Conservation (phyloP, 64 coral and sea anemone genomes). For the Actinia tenebrosa region DNA sequence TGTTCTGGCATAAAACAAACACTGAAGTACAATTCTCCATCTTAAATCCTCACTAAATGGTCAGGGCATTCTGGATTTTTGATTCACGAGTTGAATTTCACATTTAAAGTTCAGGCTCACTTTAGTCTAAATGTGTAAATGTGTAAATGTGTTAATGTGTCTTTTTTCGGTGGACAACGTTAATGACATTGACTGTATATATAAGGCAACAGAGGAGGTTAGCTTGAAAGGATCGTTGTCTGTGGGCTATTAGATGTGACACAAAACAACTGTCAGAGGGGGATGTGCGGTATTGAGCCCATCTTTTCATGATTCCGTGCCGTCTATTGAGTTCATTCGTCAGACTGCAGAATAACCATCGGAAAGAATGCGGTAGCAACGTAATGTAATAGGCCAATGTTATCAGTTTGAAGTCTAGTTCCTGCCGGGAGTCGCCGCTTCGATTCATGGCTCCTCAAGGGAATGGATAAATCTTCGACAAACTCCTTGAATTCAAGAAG, state of each 20-base stretch:
- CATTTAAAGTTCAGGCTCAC: too few relatives aligned
- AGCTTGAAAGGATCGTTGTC: background rate
- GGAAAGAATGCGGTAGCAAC: background rate
- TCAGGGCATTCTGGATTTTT: too few relatives aligned
- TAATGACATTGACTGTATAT: too few relatives aligned
- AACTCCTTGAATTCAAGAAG: constrained; percentile 79
- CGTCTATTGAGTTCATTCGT: background rate
- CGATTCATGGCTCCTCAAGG: constrained; percentile 18
- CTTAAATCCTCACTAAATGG: too few relatives aligned
- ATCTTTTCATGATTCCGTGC: background rate
- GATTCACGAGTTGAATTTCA: too few relatives aligned
- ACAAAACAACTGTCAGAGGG: background rate
- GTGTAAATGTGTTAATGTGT: too few relatives aligned
- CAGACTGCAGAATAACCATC: background rate
- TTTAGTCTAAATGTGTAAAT: too few relatives aligned
- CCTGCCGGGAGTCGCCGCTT: background rate
- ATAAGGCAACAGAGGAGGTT: background rate
- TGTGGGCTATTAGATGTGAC: background rate
- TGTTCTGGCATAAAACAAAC: too few relatives aligned
- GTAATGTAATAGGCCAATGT: background rate
- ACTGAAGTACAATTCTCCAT: too few relatives aligned
- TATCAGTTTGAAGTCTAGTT: background rate
- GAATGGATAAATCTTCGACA: constrained; percentile 27
- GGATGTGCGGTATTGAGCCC: background rate
- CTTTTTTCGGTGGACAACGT: too few relatives aligned